Base-by-base conservation (phyloP, 1,140 invertebrate genomes). In the Mycetomoellerius zeteki region DNA sequence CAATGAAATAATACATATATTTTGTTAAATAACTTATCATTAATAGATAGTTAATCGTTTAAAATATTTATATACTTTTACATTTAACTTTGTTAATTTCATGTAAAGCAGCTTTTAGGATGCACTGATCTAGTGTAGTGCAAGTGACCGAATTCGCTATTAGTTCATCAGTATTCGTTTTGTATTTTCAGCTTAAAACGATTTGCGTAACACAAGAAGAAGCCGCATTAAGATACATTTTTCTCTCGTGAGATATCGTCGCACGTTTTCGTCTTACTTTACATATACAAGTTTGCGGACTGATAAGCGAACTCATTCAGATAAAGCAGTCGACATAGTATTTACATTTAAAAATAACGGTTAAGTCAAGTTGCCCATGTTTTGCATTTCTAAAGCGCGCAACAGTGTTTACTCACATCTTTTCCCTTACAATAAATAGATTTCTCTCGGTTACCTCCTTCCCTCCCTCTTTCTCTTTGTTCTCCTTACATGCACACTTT, bases 291-390 rank as follows among this genome's bases (percentile, higher is more conserved):
- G 62, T 80, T 37, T 80, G 37, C 43, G 43, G 0, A 24, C 24
- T 80, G n/a, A 80, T 80, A 80, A 80, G 19, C 76, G 43, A 3
- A 19, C 60, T 67, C 76, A 80, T 80, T 67, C 43, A 52, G 76
- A 80, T 80, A 67, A 80, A 58, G 52, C 60, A 65, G 58, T 24
- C 37, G 43, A 65, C 76, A 65, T 78, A 80, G 62, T 50, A 80
- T 80, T 67, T 80, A 52, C 76, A 80, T 80, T 80, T 80, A 50
- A 80, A 43, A 80, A 67, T 80, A 80, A 21, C 43, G 76, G 43
- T 33, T 16, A 27, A 80, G 60, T 80, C 43, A 21, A 78, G 43
- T 27, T 33, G 76, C 12, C 60, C 60, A 52, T 67, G 43, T 80
- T 80, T 80, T 50, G 60, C 76, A 80, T 80, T 80, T 60, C 43